A percentile compares a stretch with the other conserved stretches of the same genome.
These are phyloP conservation scores for Megaustenia siamemsis DNA, from an alignment of 2,888 invertebrate genomes.

Conservation along the genomic window DNA sequence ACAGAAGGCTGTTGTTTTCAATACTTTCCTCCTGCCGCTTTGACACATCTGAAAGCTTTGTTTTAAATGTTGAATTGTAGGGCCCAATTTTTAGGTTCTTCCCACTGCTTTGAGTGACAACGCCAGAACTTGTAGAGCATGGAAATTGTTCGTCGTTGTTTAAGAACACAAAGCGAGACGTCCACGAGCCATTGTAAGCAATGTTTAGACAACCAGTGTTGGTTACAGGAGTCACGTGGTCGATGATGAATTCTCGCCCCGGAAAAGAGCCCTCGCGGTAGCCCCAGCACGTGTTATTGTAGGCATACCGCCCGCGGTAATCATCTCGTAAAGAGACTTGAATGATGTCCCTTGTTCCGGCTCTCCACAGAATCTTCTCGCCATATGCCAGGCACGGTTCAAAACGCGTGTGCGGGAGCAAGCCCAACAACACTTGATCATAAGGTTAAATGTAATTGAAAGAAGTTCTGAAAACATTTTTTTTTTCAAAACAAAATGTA, in stretches of 20 bases:
- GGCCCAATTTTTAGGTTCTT: background rate
- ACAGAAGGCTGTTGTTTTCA: background rate
- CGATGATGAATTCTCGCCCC: conserved; percentile 12
- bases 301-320: conserved; percentile 27
- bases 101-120: conserved; percentile 3
- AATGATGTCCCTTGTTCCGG: conserved; percentile 32
- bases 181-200: conserved; percentile 21
- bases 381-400: conserved; percentile 41
- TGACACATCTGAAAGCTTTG: background rate
- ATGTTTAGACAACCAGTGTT: conserved; percentile 33
- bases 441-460: conserved; percentile 41
- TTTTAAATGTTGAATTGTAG: background rate
- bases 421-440: background rate
- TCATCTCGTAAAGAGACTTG: conserved; percentile 44
- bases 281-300: conserved; percentile 34
- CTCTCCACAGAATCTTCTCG: conserved; percentile 20
- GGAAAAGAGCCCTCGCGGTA: background rate
- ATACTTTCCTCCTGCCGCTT: background rate
- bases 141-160: conserved; percentile 2
- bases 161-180: background rate
- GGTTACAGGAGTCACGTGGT: conserved; percentile 31
- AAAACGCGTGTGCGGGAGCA: conserved; percentile 23
- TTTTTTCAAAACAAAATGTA: no score
- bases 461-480: conserved; percentile 21
- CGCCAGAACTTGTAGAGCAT: background rate